Percentiles rank a stretch among this genome's conserved stretches.
These are phyloP conservation scores for Crotalus horridus DNA, from an alignment of 2,113 vertebrate species.

Conservation along the genomic window DNA sequence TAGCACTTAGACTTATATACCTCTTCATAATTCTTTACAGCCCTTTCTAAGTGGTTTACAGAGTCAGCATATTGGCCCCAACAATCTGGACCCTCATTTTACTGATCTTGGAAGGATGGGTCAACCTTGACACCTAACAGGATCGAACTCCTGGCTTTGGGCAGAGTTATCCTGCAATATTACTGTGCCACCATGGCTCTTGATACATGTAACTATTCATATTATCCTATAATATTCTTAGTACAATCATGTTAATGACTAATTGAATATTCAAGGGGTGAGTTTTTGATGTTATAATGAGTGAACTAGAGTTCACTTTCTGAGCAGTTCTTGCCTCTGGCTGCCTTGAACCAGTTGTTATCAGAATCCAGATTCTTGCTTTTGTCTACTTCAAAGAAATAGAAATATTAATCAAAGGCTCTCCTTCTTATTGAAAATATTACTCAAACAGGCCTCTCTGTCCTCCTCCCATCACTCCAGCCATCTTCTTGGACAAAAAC, in stretches of 20 bases:
- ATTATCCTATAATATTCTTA: background rate
- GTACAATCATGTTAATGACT: background rate
- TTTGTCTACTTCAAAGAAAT: background rate
- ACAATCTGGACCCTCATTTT: too few relatives aligned
- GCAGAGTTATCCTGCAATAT: too few relatives aligned
- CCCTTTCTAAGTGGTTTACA: too few relatives aligned
- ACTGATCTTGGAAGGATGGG: too few relatives aligned
- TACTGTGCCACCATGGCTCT: too few relatives aligned
- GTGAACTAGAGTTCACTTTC: background rate
- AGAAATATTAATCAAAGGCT: background rate
- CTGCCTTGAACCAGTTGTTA: background rate
- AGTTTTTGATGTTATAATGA: background rate
- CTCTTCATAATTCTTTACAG: too few relatives aligned
- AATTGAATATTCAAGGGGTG: background rate
- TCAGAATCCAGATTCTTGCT: background rate
- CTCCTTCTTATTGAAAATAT: background rate
- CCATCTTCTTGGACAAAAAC: background rate
- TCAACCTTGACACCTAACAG: too few relatives aligned
- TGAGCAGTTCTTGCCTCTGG: background rate
- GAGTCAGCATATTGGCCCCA: too few relatives aligned
- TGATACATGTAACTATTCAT: background rate
- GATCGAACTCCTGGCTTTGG: too few relatives aligned
- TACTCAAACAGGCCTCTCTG: background rate
- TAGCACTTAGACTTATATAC: too few relatives aligned
- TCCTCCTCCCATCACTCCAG: background rate